These are phyloP conservation scores for Chouioia cunea DNA, from an alignment of 2,888 invertebrate species.

Conservation along the genomic window DNA sequence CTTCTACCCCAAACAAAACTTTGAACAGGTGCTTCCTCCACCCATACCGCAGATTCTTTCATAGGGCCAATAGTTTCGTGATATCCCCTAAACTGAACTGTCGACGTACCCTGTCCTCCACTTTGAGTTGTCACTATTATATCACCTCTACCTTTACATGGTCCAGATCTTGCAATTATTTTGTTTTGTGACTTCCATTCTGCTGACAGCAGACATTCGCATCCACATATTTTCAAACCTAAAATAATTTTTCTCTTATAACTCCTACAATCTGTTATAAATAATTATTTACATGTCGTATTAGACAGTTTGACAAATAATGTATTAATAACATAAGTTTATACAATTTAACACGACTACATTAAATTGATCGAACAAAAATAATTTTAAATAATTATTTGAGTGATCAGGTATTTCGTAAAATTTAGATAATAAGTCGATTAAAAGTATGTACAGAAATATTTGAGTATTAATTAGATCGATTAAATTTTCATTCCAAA, in stretches of 20 bases:
- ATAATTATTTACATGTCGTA: slow-evolving; percentile 6
- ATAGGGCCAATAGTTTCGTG: slow-evolving; percentile 92
- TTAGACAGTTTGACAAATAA: too few relatives aligned
- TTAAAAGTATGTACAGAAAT: too few relatives aligned
- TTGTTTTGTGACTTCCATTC: slow-evolving; percentile 99
- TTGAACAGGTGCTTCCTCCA: slow-evolving; percentile 92
- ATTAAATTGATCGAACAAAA: not conserved
- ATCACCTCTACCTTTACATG: slow-evolving; percentile 91
- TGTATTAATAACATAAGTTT: slow-evolving; percentile 4
- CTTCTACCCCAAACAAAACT: slow-evolving; percentile 86
- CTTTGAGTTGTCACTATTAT: slow-evolving; percentile 89
- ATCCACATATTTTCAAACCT: slow-evolving; percentile 95
- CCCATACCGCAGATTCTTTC: slow-evolving; percentile 98
- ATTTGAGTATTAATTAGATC: too few relatives aligned
- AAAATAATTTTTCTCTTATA: slow-evolving; percentile 39
- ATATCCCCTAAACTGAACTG: slow-evolving; percentile 89
- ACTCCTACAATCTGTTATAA: not conserved
- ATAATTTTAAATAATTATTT: slow-evolving; percentile 4
- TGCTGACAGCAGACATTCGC: slow-evolving; percentile 93
- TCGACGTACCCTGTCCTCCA: slow-evolving; percentile 90
- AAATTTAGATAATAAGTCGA: not conserved
- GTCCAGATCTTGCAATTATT: slow-evolving; percentile 94
- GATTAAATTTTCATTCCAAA: too few relatives aligned
- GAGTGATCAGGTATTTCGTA: too few relatives aligned
- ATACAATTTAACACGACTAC: slow-evolving; percentile 1